Evolutionary conservation across 2,797 vertebrate genomes (phyloP), one percentile per base, ranked within the genome.

Genomic region (Danio aesculapii): DNA sequence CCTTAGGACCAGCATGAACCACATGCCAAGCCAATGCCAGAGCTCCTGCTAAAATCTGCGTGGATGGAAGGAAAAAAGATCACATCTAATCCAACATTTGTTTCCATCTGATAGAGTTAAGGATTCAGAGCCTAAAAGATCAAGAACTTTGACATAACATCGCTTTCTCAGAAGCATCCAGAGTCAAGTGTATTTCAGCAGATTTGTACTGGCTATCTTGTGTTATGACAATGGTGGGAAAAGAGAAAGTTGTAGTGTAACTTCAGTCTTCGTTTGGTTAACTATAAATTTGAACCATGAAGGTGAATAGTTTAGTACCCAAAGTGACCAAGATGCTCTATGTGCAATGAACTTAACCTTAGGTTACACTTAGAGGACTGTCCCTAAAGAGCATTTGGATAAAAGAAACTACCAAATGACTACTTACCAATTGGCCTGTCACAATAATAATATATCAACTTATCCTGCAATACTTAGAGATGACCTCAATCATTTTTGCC

Each of bases 1-100:
- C 78, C 79, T 68, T 49, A 21, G 73, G 46, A 71, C 77, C 71
- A 16, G 12, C 39, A 57, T n/a, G 41, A 72, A 70, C 49, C 10
- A 19, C n/a, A 41, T 52, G 21, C n/a, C 39, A 21, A 71, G 30
- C 30, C 59, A 75, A 71, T 61, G 19, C 43, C 14, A 57, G n/a
- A 8, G 46, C 16, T 8, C 10, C 53, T 49, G 14, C 49, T 52
- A 8, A 53, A 59, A 10, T 79, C 16, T 17, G 9, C n/a, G 11
- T 9, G 9, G n/a, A 66, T 58, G 49, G 64, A 30, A 10, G 81
- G 30, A 17, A 13, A 21, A 30, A 62, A 81, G 44, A 44, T 61
- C 44, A 50, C 0, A 43, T 44, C 81, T 63, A 77, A 71, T 63
- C 67, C 14, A 61, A 63, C 58, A 47, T 47, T 47, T 62, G 47